phyloP scores from a whole-genome alignment of 2,888 invertebrate genomes.

The Drosophila recens region DNA sequence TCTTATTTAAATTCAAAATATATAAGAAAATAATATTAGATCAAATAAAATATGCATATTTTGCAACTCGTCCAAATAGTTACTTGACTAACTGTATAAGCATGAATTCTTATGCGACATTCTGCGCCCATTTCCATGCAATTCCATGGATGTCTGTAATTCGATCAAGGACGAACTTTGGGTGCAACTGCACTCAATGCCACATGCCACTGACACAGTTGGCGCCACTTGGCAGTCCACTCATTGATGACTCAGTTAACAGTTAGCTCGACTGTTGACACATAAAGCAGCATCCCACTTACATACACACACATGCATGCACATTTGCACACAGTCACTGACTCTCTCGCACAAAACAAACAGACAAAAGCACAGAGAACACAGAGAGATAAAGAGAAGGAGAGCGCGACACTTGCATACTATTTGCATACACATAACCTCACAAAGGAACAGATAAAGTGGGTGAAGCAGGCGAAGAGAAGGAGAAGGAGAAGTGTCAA shows the following conservation, averaged over 20 bases:
- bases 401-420: constrained; percentile 22
- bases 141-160: constrained; percentile 35
- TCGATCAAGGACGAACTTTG: constrained; percentile 54
- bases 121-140: background rate
- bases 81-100: background rate
- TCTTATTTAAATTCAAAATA: too few relatives aligned
- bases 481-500: background rate
- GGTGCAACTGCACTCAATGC: constrained; percentile 19
- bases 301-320: constrained; percentile 5
- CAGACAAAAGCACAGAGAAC: constrained; percentile 1
- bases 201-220: constrained; percentile 55
- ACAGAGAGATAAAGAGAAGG: constrained; percentile 6
- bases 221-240: constrained; percentile 42
- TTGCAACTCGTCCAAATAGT: too few relatives aligned
- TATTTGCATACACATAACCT: constrained; percentile 26
- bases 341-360: background rate
- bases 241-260: constrained; percentile 53
- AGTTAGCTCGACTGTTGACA: constrained; percentile 56
- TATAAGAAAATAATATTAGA: too few relatives aligned
- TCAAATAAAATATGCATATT: too few relatives aligned
- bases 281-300: constrained; percentile 50
- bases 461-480: too few relatives aligned
- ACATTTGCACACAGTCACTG: background rate
- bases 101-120: background rate
- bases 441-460: constrained; percentile 4